These are phyloP conservation scores for Colostygia pectinataria DNA, from an alignment of 2,888 invertebrate genomes.

Conservation along the genomic window DNA sequence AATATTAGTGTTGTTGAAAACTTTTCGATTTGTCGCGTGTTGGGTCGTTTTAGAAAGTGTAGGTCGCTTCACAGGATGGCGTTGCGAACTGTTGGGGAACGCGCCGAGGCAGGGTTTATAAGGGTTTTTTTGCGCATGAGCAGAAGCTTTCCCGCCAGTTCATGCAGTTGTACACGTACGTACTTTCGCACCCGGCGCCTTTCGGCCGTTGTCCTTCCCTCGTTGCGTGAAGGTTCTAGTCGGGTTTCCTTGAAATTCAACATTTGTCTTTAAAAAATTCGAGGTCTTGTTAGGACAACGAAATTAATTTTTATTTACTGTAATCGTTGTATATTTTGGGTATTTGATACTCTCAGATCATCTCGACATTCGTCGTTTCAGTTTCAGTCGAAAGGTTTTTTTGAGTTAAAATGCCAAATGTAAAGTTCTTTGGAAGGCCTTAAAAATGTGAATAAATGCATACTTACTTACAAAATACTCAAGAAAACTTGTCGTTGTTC, in stretches of 20 bases:
- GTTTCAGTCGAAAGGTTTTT: no score
- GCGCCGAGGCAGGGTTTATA: conserved; percentile 53
- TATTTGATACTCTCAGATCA: no score
- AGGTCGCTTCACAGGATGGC: conserved; percentile 53
- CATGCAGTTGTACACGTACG: conserved; percentile 53
- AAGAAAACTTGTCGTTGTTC: no score
- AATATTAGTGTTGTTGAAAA: conserved; percentile 51
- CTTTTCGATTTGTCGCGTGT: conserved; percentile 57
- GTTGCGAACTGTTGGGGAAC: conserved; percentile 59
- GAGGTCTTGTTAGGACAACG: background rate
- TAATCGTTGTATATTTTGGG: no score
- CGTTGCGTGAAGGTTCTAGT: conserved; percentile 11
- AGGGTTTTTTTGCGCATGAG: conserved; percentile 62
- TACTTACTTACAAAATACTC: no score
- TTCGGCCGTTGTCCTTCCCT: conserved; percentile 23
- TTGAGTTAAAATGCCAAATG: no score
- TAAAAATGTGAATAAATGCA: no score
- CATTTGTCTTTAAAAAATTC: conserved; percentile 7
- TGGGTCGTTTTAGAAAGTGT: conserved; percentile 38
- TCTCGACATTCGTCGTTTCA: no score
- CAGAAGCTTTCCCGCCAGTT: conserved; percentile 31
- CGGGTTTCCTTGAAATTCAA: conserved; percentile 21
- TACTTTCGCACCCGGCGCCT: conserved; percentile 40
- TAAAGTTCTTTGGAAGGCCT: no score
- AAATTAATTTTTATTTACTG: background rate